Evolutionary conservation across 1,140 invertebrate species (phyloP).

Genomic region (Aporrectodea caliginosa): DNA sequence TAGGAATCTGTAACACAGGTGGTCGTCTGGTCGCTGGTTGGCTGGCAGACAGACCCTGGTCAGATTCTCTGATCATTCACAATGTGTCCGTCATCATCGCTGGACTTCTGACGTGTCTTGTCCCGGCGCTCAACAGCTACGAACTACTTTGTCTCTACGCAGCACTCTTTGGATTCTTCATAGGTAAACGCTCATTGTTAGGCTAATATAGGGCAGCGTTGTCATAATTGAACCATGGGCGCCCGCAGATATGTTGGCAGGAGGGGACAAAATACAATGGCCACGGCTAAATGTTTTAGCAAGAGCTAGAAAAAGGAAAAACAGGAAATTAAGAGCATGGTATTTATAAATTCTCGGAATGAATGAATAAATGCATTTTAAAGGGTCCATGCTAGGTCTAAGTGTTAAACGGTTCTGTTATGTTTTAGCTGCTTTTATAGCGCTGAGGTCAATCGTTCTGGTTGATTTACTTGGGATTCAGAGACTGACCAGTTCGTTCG

Average conservation of each 20-base stretch:
- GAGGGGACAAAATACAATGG: too few relatives aligned
- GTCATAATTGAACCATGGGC: too few relatives aligned
- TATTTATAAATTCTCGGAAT: too few relatives aligned
- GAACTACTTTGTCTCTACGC: constrained; percentile 74
- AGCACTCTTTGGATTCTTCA: constrained; percentile 85
- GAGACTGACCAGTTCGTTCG: constrained; percentile 89
- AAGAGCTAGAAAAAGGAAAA: too few relatives aligned
- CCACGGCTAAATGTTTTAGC: too few relatives aligned
- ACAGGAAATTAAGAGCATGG: too few relatives aligned
- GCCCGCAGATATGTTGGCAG: too few relatives aligned
- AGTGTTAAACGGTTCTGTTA: too few relatives aligned
- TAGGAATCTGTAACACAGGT: constrained; percentile 21
- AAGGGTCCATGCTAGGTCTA: too few relatives aligned
- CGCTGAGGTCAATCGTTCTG: constrained; percentile 82
- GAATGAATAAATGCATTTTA: too few relatives aligned
- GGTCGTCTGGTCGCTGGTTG: constrained; percentile 54
- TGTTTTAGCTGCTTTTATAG: constrained; percentile 64
- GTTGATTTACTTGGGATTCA: constrained; percentile 91
- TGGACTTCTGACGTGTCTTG: constrained; percentile 57
- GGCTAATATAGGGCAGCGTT: too few relatives aligned
- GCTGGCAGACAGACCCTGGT: constrained; percentile 60
- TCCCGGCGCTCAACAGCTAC: constrained; percentile 77
- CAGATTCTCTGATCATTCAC: constrained; percentile 82
- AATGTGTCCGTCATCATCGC: constrained; percentile 85
- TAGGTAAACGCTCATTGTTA: too few relatives aligned